Conservation (phyloP, 2,888 invertebrate species). For the Drosophila acutilabella region DNA sequence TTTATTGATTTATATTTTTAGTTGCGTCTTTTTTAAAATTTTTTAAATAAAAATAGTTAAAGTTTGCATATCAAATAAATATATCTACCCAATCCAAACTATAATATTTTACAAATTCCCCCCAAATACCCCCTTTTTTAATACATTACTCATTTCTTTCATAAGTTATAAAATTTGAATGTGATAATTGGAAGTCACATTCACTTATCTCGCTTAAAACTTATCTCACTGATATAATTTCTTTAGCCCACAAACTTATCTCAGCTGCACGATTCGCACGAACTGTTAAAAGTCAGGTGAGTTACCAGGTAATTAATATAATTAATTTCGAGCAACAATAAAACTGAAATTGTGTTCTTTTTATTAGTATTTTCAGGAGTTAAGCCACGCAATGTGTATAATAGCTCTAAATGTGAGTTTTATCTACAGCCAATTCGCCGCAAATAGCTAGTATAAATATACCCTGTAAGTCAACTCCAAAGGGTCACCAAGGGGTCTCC, state of each 20-base stretch:
- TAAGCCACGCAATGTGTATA: constrained; percentile 21
- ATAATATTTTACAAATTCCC: background rate
- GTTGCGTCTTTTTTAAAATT: no score
- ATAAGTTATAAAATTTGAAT: background rate
- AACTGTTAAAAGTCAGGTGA: constrained; percentile 37
- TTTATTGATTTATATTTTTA: no score
- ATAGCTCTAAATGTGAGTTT: constrained; percentile 35
- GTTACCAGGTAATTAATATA: constrained; percentile 45
- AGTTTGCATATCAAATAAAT: no score
- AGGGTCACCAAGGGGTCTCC: background rate
- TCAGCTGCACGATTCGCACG: constrained; percentile 25
- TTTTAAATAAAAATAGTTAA: no score
- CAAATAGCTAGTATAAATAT: constrained; percentile 22
- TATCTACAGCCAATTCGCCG: constrained; percentile 44
- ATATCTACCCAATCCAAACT: background rate
- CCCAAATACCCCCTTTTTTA: no score
- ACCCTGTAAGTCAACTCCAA: constrained; percentile 1
- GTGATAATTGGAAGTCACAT: background rate
- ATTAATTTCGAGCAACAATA: constrained; percentile 39
- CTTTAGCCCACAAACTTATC: constrained; percentile 25
- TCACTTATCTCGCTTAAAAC: constrained; percentile 5
- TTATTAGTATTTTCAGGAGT: constrained; percentile 43
- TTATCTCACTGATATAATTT: constrained; percentile 25
- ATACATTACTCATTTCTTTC: background rate
- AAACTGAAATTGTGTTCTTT: constrained; percentile 3